Percentiles rank a stretch among this genome's conserved stretches.
Conservation (phyloP, 2,888 invertebrate species). For the Hydroisotoma schaefferi region DNA sequence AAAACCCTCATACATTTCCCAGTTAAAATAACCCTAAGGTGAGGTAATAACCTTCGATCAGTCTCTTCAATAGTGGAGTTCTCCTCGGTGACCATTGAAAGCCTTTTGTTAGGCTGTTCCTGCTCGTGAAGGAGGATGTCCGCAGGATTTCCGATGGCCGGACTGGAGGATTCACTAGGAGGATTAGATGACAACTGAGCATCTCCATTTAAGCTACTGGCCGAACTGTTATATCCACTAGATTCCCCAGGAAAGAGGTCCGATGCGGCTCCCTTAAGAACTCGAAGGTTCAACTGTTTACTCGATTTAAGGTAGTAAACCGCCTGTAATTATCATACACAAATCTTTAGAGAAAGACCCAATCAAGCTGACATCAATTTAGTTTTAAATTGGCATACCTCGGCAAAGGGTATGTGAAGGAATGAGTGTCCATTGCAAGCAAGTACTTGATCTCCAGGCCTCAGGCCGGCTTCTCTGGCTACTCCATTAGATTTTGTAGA, state of each 20-base stretch:
- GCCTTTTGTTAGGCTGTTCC: slow-evolving; percentile 52
- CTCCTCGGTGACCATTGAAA: slow-evolving; percentile 72
- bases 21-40: background rate
- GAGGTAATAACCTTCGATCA: background rate
- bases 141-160: slow-evolving; percentile 31
- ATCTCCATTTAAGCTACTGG: slow-evolving; percentile 75
- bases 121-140: slow-evolving; percentile 42
- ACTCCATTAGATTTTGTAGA: slow-evolving; percentile 85
- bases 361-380: no score
- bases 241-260: slow-evolving; percentile 78
- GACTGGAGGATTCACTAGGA: slow-evolving; percentile 36
- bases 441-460: slow-evolving; percentile 86
- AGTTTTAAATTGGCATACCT: slow-evolving; percentile 57
- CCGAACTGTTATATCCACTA: slow-evolving; percentile 78
- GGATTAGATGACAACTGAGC: slow-evolving; percentile 42
- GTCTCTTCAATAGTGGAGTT: background rate
- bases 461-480: slow-evolving; percentile 79
- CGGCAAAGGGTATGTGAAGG: slow-evolving; percentile 71
- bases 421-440: slow-evolving; percentile 74
- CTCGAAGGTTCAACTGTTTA: slow-evolving; percentile 69
- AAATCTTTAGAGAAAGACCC: background rate
- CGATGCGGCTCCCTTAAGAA: slow-evolving; percentile 73
- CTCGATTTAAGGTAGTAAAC: slow-evolving; percentile 75
- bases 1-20: background rate
- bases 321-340: slow-evolving; percentile 57